These are phyloP conservation scores for Petromus typicus DNA, from an alignment of 2,113 vertebrate genomes.

Conservation along the genomic window DNA sequence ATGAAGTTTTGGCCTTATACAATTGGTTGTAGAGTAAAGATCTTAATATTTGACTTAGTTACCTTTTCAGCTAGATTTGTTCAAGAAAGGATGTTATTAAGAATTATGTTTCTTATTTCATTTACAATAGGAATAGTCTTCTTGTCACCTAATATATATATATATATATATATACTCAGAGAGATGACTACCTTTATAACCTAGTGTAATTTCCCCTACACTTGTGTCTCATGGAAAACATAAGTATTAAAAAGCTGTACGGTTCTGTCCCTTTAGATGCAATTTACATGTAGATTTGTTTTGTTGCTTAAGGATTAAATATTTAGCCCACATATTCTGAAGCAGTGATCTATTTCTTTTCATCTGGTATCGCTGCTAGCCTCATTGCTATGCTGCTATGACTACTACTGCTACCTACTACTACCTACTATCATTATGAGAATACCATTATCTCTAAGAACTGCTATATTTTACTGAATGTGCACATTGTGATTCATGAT, in stretches of 20 bases:
- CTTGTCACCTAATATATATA: neutral
- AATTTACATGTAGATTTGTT: neutral
- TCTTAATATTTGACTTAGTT: neutral
- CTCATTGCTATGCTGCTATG: neutral
- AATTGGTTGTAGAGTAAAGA: neutral
- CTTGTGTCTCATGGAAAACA: neutral
- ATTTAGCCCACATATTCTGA: neutral
- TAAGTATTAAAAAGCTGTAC: neutral
- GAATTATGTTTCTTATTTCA: neutral
- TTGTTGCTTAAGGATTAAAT: neutral
- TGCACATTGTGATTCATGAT: neutral
- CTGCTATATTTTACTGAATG: neutral
- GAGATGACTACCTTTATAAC: neutral
- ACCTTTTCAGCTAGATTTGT: neutral
- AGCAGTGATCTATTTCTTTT: neutral
- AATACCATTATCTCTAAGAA: neutral
- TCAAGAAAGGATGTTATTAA: neutral
- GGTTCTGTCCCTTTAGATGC: neutral
- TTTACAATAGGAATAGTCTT: neutral
- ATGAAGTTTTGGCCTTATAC: neutral
- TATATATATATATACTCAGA: neutral
- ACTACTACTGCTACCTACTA: neutral
- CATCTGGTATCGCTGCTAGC: neutral
- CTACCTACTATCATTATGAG: too few relatives aligned
- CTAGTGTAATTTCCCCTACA: neutral